A percentile compares a stretch with the other conserved stretches of the same genome.
Conservation (phyloP, 2,888 invertebrate genomes). For the Diploptera punctata region DNA sequence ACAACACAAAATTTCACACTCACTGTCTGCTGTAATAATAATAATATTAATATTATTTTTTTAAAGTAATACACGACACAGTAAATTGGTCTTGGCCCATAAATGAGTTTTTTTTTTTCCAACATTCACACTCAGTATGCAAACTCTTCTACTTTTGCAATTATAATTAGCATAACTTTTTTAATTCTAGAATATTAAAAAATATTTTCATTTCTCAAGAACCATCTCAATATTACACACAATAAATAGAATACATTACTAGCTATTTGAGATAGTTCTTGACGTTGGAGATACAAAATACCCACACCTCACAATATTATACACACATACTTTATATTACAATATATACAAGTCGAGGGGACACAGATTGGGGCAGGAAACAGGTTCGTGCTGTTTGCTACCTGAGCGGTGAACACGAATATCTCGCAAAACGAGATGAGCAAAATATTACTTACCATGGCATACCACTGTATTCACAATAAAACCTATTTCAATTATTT, state of each 20-base stretch:
- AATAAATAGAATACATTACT: conserved; percentile 42
- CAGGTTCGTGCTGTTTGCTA: conserved; percentile 37
- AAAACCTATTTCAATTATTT: too few relatives aligned
- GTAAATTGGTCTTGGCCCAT: conserved; percentile 17
- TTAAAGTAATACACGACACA: conserved; percentile 1
- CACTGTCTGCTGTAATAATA: not conserved
- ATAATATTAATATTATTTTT: too few relatives aligned
- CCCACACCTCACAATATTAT: conserved; percentile 38
- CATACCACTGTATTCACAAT: too few relatives aligned
- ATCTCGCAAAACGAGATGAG: conserved; percentile 23
- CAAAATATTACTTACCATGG: conserved; percentile 27
- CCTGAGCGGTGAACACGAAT: conserved; percentile 25
- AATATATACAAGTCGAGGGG: conserved; percentile 39
- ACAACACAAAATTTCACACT: not conserved
- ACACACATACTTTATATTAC: conserved; percentile 41
- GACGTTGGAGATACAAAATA: conserved; percentile 34
- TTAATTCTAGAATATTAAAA: conserved; percentile 38
- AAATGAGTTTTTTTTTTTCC: not conserved
- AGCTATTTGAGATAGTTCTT: conserved; percentile 38
- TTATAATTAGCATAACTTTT: conserved; percentile 15
- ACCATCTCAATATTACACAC: conserved; percentile 39
- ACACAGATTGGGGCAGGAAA: conserved; percentile 38
- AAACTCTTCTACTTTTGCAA: not conserved
- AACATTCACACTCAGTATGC: not conserved
- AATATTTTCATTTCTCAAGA: conserved; percentile 37